phyloP scores from a whole-genome alignment of 2,113 vertebrate genomes.

The Cyanistes caeruleus region DNA sequence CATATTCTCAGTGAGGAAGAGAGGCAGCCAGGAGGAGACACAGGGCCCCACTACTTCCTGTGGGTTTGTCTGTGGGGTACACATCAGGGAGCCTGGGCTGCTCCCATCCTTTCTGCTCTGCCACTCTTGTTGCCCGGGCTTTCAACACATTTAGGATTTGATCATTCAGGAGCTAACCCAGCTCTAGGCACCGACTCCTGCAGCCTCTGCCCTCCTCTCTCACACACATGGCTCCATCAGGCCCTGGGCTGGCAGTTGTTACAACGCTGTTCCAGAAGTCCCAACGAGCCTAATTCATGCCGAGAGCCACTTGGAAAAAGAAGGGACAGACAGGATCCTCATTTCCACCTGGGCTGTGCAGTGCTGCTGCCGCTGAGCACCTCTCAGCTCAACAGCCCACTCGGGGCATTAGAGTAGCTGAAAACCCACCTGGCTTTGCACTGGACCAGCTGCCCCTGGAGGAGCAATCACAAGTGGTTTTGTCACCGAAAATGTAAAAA shows the following conservation, averaged over 20 bases:
- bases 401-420: not conserved
- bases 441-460: not conserved
- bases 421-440: not conserved
- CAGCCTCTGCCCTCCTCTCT: not conserved
- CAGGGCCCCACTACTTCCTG: not conserved
- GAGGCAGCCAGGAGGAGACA: not conserved
- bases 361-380: not conserved
- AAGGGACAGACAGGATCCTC: not conserved
- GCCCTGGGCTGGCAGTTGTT: not conserved
- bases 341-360: not conserved
- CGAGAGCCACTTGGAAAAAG: not conserved
- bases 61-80: not conserved
- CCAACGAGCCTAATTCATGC: not conserved
- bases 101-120: not conserved
- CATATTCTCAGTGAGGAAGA: not conserved
- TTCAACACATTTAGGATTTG: not conserved
- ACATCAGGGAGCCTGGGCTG: not conserved
- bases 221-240: not conserved
- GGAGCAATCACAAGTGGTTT: not conserved
- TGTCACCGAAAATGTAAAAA: not conserved
- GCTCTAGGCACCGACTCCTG: not conserved
- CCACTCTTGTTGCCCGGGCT: not conserved
- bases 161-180: not conserved
- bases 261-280: not conserved
- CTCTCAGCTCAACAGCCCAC: not conserved